These are phyloP conservation scores for Physella acuta DNA, from an alignment of 1,140 invertebrate genomes.

Conservation along the genomic window DNA sequence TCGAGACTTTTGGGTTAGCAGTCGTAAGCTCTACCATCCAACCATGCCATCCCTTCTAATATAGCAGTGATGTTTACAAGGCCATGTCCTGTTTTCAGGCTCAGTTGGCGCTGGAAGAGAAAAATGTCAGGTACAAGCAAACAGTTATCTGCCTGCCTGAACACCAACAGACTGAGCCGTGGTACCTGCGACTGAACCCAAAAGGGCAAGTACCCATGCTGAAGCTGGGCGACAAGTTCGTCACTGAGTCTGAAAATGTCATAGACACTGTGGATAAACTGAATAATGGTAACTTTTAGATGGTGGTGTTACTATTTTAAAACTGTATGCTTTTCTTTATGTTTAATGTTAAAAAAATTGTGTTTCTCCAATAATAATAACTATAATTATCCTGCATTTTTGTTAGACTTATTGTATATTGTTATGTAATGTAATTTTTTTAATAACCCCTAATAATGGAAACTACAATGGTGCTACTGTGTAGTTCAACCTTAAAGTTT, in stretches of 20 bases:
- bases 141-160: background rate
- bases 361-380: no score
- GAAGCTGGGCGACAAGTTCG: constrained; percentile 9
- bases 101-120: background rate
- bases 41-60: no score
- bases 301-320: no score
- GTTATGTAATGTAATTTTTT: no score
- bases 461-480: no score
- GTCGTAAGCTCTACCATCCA: no score
- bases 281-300: background rate
- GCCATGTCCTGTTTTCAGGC: background rate
- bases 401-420: no score
- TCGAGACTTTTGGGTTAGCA: background rate
- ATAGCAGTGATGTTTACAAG: background rate
- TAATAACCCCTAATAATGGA: no score
- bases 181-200: constrained; percentile 20
- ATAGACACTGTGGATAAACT: background rate
- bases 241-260: background rate
- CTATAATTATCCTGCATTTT: no score
- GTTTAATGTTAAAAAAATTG: no score
- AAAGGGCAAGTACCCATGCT: constrained; percentile 18
- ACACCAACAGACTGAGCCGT: constrained; percentile 9
- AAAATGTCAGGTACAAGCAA: constrained; percentile 12
- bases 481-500: no score
- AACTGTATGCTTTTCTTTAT: no score